A percentile compares a stretch with the other conserved stretches of the same genome.
Conservation (phyloP, 2,113 vertebrate species). For the Sinosuthora webbiana region DNA sequence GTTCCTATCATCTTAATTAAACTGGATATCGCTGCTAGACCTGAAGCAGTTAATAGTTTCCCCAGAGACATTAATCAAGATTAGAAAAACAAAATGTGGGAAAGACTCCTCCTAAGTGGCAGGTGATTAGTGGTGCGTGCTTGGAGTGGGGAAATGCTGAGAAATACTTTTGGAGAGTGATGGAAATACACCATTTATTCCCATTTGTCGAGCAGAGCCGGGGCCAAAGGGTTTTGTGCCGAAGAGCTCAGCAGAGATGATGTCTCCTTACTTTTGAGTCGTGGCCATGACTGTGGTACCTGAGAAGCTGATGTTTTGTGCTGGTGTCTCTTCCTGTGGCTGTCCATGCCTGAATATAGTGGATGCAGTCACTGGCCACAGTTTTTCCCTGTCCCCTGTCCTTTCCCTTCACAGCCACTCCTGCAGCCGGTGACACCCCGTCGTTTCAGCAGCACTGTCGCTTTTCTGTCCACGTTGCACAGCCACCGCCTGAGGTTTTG, state of each 20-base stretch:
- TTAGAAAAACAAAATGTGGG: not conserved
- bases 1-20: slow-evolving; percentile 29
- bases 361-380: not conserved
- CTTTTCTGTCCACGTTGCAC: slow-evolving; percentile 8
- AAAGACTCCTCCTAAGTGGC: not conserved
- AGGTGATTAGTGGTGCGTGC: not conserved
- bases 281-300: not conserved
- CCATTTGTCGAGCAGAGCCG: not conserved
- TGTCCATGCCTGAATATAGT: not conserved
- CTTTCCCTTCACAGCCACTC: not conserved
- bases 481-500: not conserved
- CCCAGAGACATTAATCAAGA: slow-evolving; percentile 3
- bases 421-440: not conserved
- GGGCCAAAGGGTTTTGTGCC: not conserved
- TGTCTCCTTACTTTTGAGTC: slow-evolving; percentile 1
- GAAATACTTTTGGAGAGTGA: not conserved
- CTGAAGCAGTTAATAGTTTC: not conserved
- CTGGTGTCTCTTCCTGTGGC: not conserved
- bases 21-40: not conserved
- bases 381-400: not conserved
- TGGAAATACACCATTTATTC: slow-evolving; percentile 20
- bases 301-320: not conserved
- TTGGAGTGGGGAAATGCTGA: not conserved
- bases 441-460: not conserved
- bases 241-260: slow-evolving; percentile 33